Conservation (phyloP, 2,113 vertebrate species). For the Lagopus muta region DNA sequence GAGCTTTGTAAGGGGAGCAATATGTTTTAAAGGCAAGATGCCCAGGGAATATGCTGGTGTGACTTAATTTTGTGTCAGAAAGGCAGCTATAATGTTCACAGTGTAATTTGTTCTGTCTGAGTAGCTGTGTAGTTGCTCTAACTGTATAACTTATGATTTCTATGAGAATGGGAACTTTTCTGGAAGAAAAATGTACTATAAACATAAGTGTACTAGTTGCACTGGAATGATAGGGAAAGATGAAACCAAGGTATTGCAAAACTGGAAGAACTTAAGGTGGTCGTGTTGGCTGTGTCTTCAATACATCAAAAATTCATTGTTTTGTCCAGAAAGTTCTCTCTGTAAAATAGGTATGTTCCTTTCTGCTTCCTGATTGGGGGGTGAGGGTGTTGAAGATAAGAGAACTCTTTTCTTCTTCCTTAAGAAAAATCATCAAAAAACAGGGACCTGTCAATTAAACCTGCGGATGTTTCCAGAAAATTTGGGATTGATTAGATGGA, state of each 20-base stretch:
- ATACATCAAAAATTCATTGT: not conserved
- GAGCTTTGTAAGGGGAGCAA: not conserved
- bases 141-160: not conserved
- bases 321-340: not conserved
- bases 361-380: not conserved
- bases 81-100: not conserved
- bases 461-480: not conserved
- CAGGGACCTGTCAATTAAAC: not conserved
- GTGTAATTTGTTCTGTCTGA: not conserved
- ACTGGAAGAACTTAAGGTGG: not conserved
- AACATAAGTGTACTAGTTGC: not conserved
- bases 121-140: not conserved
- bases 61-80: not conserved
- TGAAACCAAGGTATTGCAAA: not conserved
- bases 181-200: not conserved
- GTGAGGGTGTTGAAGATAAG: not conserved
- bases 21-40: not conserved
- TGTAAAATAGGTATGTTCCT: not conserved
- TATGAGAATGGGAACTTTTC: not conserved
- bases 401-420: not conserved
- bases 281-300: not conserved
- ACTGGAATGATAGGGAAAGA: not conserved
- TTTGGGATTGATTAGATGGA: not conserved
- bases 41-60: not conserved
- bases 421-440: not conserved